Conservation (phyloP, 2,797 vertebrate genomes). For the Hypotaenidia philippensis region DNA sequence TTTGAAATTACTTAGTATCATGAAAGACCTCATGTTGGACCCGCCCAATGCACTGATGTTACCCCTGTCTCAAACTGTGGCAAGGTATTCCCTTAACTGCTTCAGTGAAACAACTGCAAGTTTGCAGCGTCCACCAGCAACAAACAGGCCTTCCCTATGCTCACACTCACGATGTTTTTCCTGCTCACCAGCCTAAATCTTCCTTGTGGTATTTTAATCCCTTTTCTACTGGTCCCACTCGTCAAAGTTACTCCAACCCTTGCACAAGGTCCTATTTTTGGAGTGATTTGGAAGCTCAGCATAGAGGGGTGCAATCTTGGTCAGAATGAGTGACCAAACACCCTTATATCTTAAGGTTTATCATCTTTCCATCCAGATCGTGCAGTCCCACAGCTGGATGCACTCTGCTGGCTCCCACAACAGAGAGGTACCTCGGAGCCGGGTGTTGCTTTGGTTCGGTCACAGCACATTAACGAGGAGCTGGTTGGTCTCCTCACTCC, state of each 20-base stretch:
- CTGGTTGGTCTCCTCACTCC: neutral
- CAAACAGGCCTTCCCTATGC: neutral
- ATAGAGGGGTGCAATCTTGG: neutral
- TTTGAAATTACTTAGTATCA: neutral
- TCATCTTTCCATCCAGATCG: neutral
- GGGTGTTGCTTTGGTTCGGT: fast-evolving
- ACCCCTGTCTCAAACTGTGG: neutral
- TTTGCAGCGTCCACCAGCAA: neutral
- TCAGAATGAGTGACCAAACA: neutral
- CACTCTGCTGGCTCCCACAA: fast-evolving
- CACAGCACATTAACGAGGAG: neutral
- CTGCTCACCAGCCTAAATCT: neutral
- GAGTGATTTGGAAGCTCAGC: neutral
- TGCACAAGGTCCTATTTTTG: neutral
- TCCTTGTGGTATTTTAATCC: neutral
- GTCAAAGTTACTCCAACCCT: neutral
- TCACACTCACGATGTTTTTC: neutral
- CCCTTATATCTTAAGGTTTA: neutral
- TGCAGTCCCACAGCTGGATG: neutral
- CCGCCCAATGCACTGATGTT: neutral
- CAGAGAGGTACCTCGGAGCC: neutral
- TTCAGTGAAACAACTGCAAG: neutral
- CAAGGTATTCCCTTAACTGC: neutral
- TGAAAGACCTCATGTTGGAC: neutral
- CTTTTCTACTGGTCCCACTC: neutral